These are phyloP conservation scores for Mungos mungo DNA, from an alignment of 2,113 vertebrate species.

Conservation along the genomic window DNA sequence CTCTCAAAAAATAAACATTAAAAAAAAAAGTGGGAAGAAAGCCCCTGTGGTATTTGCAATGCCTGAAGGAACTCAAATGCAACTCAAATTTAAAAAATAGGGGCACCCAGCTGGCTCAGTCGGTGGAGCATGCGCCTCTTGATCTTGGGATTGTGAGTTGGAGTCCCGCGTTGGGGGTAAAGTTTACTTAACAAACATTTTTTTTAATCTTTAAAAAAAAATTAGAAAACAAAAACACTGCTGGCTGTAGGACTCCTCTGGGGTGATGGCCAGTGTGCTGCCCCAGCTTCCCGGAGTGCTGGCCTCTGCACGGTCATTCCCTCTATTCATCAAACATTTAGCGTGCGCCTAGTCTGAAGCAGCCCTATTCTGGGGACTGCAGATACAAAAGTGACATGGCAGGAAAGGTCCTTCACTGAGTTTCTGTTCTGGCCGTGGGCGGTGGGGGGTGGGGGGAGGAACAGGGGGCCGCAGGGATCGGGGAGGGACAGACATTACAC, in stretches of 20 bases:
- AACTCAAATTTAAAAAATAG: not conserved
- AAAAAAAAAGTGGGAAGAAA: not conserved
- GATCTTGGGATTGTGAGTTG: not conserved
- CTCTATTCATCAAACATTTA: conserved; percentile 7
- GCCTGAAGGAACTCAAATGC: not conserved
- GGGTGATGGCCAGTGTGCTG: not conserved
- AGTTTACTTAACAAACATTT: not conserved
- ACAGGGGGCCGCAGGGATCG: too few species aligned
- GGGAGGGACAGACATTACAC: not conserved
- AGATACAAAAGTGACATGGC: not conserved
- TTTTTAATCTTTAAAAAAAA: not conserved
- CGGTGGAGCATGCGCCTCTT: not conserved
- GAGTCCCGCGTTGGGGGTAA: not conserved
- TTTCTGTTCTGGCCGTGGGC: not conserved
- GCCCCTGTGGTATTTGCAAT: not conserved
- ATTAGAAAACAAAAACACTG: not conserved
- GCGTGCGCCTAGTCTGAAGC: not conserved
- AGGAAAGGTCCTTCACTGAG: not conserved
- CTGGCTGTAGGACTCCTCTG: not conserved
- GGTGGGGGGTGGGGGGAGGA: not conserved
- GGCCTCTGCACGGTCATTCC: not conserved
- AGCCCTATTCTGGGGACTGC: not conserved
- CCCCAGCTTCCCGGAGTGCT: not conserved
- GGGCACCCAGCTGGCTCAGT: not conserved
- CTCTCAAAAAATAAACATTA: too few species aligned